Base-by-base conservation (phyloP, 1,140 invertebrate species). In the Caenorhabditis latens region DNA sequence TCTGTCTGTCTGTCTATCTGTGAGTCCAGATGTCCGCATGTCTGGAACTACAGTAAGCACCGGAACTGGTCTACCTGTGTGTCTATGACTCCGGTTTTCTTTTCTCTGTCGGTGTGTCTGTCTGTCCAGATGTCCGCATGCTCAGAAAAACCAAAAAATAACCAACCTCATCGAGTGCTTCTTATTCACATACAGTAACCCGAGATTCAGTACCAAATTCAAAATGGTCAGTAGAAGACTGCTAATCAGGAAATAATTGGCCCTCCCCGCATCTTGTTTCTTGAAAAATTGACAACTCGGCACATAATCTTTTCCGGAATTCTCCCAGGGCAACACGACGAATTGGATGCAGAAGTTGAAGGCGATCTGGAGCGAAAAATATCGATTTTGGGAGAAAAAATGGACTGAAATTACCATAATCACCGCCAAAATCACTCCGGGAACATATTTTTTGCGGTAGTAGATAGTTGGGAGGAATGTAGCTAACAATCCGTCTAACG, bases 271-370 rank as follows among this genome's bases (percentile, higher is more conserved):
- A 14, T 79, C 71, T 50, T 79, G 71, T 32, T 79, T 79, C 24
- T 50, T 48, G 46, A 79, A 79, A 11, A 79, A 79, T 50, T 79
- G 71, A 79, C 71, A 79, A 32, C 46, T 79, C 0, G 71, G 71
- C 7, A 79, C 46, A n/a, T 79, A 79, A 13, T 79, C 71, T 8
- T 79, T 24, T 24, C 46, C 46, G n/a, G n/a, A 24, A 21, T 79
- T 46, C 11, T 11, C n/a, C 4, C 13, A 8, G 13, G 71, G 46
- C 5, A 79, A 21, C 2, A 79, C n/a, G 7, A 50, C 2, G 46
- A 79, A 79, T 50, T 79, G 71, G 11, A 79, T 11, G n/a, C 9
- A 14, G 19, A 79, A 21, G 46, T 24, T 79, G 71, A 79, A 9
- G 46, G 21, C 1, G 7, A 79, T 50, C 71, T 79, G 46, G 21